These are phyloP conservation scores for Scartelaos histophorus DNA, from an alignment of 2,113 vertebrate genomes.

Conservation along the genomic window DNA sequence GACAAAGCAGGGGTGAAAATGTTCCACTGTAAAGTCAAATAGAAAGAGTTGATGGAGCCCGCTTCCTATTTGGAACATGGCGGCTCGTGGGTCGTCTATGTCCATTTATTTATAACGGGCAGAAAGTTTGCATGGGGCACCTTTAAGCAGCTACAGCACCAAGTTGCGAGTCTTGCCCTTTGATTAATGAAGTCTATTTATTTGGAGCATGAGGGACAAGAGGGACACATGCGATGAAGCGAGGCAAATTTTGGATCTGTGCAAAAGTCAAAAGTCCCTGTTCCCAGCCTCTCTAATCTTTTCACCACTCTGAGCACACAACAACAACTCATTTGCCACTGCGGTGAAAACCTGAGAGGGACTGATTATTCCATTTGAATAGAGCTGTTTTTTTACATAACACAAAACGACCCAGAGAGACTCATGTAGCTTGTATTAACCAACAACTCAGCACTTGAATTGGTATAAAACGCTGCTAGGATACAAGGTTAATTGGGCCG, in stretches of 20 bases:
- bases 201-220: slow-evolving; percentile 30
- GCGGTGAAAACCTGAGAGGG: slow-evolving; percentile 28
- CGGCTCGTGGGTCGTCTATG: too few relatives aligned
- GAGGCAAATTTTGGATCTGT: slow-evolving; percentile 28
- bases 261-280: slow-evolving; percentile 41
- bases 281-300: slow-evolving; percentile 39
- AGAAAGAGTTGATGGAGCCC: too few relatives aligned
- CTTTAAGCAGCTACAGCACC: not conserved
- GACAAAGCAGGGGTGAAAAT: too few relatives aligned
- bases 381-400: slow-evolving; percentile 30
- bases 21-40: too few relatives aligned
- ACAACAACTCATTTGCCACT: slow-evolving; percentile 34
- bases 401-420: slow-evolving; percentile 31
- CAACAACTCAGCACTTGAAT: slow-evolving; percentile 28
- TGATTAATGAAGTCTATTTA: slow-evolving; percentile 14
- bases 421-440: slow-evolving; percentile 10
- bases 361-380: slow-evolving; percentile 39
- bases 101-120: too few relatives aligned
- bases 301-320: slow-evolving; percentile 30
- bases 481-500: slow-evolving; percentile 46
- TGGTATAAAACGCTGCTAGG: slow-evolving; percentile 42
- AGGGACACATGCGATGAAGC: slow-evolving; percentile 48
- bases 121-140: too few relatives aligned
- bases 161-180: not conserved
- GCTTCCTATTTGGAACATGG: too few relatives aligned